These are phyloP conservation scores for Netelia melanura DNA, from an alignment of 2,888 invertebrate genomes.

Conservation along the genomic window DNA sequence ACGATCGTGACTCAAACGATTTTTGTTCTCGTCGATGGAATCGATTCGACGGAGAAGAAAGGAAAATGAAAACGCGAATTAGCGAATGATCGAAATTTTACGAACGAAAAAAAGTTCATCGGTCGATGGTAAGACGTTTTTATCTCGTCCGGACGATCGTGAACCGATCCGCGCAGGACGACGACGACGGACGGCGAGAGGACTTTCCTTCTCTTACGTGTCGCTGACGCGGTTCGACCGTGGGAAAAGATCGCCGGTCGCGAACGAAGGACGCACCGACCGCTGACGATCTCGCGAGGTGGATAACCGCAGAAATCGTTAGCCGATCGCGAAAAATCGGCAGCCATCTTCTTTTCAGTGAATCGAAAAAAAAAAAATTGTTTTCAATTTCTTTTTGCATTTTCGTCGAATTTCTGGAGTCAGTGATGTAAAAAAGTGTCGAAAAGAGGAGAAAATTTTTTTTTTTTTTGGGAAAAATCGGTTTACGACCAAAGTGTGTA, in stretches of 20 bases:
- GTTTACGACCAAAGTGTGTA: conserved; percentile 59
- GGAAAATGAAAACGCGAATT: conserved; percentile 3
- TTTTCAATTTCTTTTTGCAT: not conserved
- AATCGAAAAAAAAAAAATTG: not conserved
- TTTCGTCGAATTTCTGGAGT: conserved; percentile 16
- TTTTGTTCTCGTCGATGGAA: not conserved
- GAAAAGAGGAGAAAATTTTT: too few relatives aligned
- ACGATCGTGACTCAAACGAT: not conserved
- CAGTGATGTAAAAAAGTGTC: conserved; percentile 58
- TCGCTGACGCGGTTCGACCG: conserved; percentile 47
- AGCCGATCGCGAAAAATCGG: not conserved
- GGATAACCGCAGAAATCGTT: conserved; percentile 27
- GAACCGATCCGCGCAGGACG: conserved; percentile 51
- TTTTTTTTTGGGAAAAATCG: not conserved
- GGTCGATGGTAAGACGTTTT: conserved; percentile 47
- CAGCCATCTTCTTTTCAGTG: not conserved
- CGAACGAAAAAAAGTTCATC: conserved; percentile 28
- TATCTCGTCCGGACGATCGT: conserved; percentile 69
- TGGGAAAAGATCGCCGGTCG: conserved; percentile 56
- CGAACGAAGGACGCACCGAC: conserved; percentile 44
- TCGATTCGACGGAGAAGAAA: not conserved
- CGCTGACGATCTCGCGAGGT: conserved; percentile 15
- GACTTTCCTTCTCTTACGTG: conserved; percentile 43
- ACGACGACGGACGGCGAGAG: conserved; percentile 50
- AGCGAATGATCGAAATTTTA: conserved; percentile 38